Percentiles rank a stretch among this genome's conserved stretches.
phyloP scores from a whole-genome alignment of 1,140 invertebrate genomes.

The Maconellicoccus hirsutus region DNA sequence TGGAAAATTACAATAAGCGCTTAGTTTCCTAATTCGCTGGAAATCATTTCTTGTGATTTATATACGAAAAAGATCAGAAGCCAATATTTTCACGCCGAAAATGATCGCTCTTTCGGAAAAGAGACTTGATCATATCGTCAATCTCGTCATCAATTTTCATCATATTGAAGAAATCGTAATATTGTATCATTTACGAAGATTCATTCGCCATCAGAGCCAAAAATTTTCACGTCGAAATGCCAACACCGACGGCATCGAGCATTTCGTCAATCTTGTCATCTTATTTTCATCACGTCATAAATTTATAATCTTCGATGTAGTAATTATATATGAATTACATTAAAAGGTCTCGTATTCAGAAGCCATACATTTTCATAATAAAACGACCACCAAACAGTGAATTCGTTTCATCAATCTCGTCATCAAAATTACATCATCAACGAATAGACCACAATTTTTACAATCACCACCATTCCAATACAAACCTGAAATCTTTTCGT shows the following conservation, averaged over 20 bases:
- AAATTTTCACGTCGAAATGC: not conserved
- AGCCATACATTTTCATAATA: not conserved
- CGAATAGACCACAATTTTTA: not conserved
- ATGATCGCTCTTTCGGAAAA: not conserved
- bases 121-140: not conserved
- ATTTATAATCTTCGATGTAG: too few relatives aligned
- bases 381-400: not conserved
- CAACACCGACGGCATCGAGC: not conserved
- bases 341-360: not conserved
- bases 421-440: constrained; percentile 13
- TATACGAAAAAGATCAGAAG: not conserved
- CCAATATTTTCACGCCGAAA: not conserved
- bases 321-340: too few relatives aligned
- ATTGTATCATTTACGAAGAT: not conserved
- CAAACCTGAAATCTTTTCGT: constrained; percentile 12
- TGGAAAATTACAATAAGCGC: not conserved
- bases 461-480: not conserved
- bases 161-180: not conserved
- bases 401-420: constrained; percentile 12
- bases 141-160: not conserved
- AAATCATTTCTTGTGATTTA: too few relatives aligned
- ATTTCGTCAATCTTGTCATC: constrained; percentile 14
- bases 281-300: not conserved
- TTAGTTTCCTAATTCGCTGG: too few relatives aligned
- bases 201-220: not conserved